These are phyloP conservation scores for Heteromyza rotundicornis DNA, from an alignment of 2,888 invertebrate species.

Conservation along the genomic window DNA sequence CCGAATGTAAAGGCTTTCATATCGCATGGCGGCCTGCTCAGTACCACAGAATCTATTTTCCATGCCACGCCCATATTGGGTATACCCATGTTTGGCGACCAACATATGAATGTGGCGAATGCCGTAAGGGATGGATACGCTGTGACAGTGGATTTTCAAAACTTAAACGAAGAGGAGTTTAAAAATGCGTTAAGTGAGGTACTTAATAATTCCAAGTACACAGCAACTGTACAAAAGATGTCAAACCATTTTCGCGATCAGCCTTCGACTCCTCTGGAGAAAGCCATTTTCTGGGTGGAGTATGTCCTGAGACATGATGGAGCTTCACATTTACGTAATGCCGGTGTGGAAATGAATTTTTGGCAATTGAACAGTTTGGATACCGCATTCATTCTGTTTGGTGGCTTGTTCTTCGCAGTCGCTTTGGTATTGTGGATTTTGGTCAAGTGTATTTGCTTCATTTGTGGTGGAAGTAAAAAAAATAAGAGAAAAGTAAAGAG, in stretches of 20 bases:
- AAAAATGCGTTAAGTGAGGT: conserved; percentile 38
- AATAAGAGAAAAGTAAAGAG: too few relatives aligned
- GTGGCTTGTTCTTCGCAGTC: not conserved
- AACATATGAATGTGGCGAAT: conserved; percentile 63
- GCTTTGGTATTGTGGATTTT: not conserved
- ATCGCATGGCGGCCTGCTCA: conserved; percentile 63
- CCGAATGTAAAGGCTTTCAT: conserved; percentile 63
- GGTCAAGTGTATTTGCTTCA: too few relatives aligned
- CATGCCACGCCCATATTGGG: conserved; percentile 64
- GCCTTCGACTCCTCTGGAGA: conserved; percentile 46
- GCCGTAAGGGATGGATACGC: conserved; percentile 61
- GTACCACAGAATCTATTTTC: conserved; percentile 63
- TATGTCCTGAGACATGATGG: conserved; percentile 55
- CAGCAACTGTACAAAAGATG: conserved; percentile 33
- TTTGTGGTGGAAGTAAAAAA: too few relatives aligned
- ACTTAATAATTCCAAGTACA: conserved; percentile 38
- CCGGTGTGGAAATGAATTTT: conserved; percentile 14
- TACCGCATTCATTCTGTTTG: conserved; percentile 48
- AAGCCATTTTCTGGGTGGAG: conserved; percentile 59
- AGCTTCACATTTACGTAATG: conserved; percentile 46
- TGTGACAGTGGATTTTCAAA: conserved; percentile 51
- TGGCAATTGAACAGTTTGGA: not conserved
- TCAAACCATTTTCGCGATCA: conserved; percentile 54
- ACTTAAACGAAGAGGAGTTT: conserved; percentile 52
- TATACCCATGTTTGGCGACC: conserved; percentile 65